These are phyloP conservation scores for Rattus rattus DNA, from an alignment of 2,113 vertebrate genomes.

Conservation along the genomic window DNA sequence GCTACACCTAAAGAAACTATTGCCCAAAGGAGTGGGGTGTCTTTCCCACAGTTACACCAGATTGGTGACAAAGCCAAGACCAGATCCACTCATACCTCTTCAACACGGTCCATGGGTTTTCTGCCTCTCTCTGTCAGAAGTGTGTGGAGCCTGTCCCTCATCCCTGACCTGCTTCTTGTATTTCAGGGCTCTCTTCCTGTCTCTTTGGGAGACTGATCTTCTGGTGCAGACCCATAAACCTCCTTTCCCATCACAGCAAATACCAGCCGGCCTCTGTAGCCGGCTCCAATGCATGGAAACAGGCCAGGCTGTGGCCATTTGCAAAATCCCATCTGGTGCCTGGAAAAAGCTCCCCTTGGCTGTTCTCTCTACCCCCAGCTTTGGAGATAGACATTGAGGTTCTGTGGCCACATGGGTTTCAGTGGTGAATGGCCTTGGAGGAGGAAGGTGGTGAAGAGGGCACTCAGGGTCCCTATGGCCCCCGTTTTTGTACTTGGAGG, in stretches of 20 bases:
- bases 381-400: neutral
- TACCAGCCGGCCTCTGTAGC: neutral
- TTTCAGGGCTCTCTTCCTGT: neutral
- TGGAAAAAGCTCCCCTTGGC: slow-evolving; percentile 61
- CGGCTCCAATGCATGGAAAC: neutral
- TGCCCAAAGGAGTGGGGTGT: neutral
- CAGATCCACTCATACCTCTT: neutral
- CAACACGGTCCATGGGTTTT: neutral
- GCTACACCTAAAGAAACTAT: neutral
- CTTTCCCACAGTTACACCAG: neutral
- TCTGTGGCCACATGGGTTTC: neutral
- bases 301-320: slow-evolving; percentile 65
- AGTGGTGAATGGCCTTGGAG: neutral
- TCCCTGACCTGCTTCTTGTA: neutral
- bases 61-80: neutral
- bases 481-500: neutral
- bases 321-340: slow-evolving; percentile 74
- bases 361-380: neutral
- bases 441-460: neutral
- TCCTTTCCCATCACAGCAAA: neutral
- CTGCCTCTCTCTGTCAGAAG: neutral
- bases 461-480: neutral
- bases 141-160: neutral
- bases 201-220: neutral
- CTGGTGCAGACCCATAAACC: neutral